Conservation (phyloP, 2,113 vertebrate species). For the Platanista minor region DNA sequence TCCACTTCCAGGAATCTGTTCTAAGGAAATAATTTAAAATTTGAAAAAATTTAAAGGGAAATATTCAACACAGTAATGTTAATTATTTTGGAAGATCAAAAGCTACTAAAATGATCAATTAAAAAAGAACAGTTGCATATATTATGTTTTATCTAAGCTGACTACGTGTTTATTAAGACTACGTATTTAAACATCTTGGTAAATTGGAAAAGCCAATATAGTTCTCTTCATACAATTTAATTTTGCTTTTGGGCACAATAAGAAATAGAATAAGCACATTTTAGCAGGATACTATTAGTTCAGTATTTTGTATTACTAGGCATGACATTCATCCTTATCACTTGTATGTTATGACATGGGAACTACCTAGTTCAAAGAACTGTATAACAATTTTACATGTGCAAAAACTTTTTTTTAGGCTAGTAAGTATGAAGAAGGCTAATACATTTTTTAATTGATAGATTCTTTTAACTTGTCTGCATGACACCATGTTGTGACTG, state of each 20-base stretch:
- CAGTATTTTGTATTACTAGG: background rate
- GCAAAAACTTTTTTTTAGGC: background rate
- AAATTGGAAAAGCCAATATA: background rate
- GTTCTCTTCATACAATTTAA: constrained; percentile 33
- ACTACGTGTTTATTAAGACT: constrained; percentile 1
- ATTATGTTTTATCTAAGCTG: background rate
- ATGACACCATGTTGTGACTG: background rate
- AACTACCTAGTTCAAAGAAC: background rate
- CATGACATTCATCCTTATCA: background rate
- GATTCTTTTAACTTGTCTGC: background rate
- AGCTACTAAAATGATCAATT: background rate
- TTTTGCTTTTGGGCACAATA: background rate
- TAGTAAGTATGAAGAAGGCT: background rate
- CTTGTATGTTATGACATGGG: background rate
- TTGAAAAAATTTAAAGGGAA: background rate
- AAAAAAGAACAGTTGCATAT: background rate
- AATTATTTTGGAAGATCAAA: background rate
- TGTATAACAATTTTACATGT: background rate
- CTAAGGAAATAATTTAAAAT: constrained; percentile 21
- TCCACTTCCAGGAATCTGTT: background rate
- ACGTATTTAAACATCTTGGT: background rate
- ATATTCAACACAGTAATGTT: background rate
- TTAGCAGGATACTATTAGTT: background rate
- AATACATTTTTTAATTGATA: background rate
- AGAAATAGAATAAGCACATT: constrained; percentile 14